A percentile compares a stretch with the other conserved stretches of the same genome.
These are phyloP conservation scores for Himalopsyche anomala DNA, from an alignment of 2,888 invertebrate species.

Conservation along the genomic window DNA sequence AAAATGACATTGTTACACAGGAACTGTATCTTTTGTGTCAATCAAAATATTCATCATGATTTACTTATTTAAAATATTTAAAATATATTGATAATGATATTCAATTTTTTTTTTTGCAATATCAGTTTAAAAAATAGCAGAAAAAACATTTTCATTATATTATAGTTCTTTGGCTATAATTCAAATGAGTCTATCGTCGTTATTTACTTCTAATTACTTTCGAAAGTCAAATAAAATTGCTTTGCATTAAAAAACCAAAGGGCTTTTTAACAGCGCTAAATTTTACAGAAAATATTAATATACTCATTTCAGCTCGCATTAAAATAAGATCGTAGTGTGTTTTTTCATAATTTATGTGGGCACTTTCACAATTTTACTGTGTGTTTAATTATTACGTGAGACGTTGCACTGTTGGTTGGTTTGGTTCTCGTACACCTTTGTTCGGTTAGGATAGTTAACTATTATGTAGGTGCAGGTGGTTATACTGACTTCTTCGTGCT, in stretches of 20 bases:
- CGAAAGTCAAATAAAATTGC: too few species aligned
- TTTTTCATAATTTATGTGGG: slow-evolving; percentile 10
- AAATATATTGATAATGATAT: too few species aligned
- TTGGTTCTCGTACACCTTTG: background rate
- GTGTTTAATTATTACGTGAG: background rate
- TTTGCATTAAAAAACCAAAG: background rate
- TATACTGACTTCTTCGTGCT: background rate
- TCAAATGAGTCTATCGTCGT: too few species aligned
- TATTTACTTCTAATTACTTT: too few species aligned
- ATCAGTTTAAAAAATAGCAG: too few species aligned
- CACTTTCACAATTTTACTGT: slow-evolving; percentile 5
- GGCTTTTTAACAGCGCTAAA: background rate
- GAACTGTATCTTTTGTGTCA: too few species aligned
- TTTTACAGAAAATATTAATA: background rate
- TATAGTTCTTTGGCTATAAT: too few species aligned
- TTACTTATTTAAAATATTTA: too few species aligned
- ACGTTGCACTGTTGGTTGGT: background rate
- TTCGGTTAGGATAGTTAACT: background rate
- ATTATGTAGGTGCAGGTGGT: background rate
- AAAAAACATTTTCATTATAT: too few species aligned
- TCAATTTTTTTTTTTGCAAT: too few species aligned
- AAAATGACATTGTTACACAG: too few species aligned
- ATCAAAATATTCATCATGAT: too few species aligned
- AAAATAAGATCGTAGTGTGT: background rate
- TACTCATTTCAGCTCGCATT: background rate